Evolutionary conservation across 2,113 vertebrate genomes (phyloP), one percentile per base, ranked within the genome.

Genomic region (Pituophis catenifer): DNA sequence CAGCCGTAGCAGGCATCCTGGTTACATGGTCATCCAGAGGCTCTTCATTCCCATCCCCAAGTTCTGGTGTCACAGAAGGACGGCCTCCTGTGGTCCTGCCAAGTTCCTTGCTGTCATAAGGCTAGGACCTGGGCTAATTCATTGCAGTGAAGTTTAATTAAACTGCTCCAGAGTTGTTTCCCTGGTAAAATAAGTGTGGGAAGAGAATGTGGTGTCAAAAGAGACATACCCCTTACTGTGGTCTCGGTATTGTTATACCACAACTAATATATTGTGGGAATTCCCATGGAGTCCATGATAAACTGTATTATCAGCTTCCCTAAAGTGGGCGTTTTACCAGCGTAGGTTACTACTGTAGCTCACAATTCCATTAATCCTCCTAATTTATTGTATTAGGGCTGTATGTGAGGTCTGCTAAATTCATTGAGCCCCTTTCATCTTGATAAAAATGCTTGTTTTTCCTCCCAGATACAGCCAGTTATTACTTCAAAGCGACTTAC

Each of bases 141-240:
- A 98, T 98, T 98, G 98, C 98, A 3, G 96, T 96, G 97, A 96
- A 97, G 97, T 98, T 98, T 99, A 99, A 99, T 99, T 98, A 99
- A 99, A 99, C 97, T 97, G 97, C 97, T 96, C 97, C 93, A 94
- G 98, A 98, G 98, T 98, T 98, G 98, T 99, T 98, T 98, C 98
- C 98, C 97, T 98, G 98, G 98, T 98, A 98, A 98, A 99, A 97
- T 98, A 98, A 99, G 98, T 99, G 98, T 99, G 98, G 98, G 98
- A 99, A 99, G 98, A 98, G 98, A 99, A 99, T 99, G 98, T 98
- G 98, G 75, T 98, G 98, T 98, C 98, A 97, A 98, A 98, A 98
- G 98, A 98, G 98, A 98, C 98, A 98, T 98, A 98, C 98, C 98
- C 98, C 98, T 98, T 96, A 98, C 98, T 98, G 98, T 98, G 98